Base-by-base conservation (phyloP, 1,140 invertebrate genomes). In the Colletes gigas region DNA sequence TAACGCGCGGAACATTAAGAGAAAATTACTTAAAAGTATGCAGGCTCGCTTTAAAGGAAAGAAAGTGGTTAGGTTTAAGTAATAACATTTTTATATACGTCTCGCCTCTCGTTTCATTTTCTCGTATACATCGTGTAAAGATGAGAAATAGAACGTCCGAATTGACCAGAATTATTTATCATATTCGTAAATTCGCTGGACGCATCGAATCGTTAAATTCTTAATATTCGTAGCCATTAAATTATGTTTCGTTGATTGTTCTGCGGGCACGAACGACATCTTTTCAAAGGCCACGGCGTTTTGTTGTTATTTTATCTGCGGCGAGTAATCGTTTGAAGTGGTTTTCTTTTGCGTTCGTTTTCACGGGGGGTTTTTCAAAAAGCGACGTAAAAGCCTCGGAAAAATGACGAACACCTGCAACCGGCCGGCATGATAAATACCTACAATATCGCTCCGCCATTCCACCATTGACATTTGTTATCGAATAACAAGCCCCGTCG, bases 381-480 rank as follows among this genome's bases (percentile, higher is more conserved):
- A 80, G 21, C 50, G 47, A 54, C 60, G 52, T 0, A 15, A 75
- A 81, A 54, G 66, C 12, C n/a, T 21, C 14, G 50, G 17, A 78
- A 82, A 84, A 78, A 82, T 78, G 78, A 71, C 69, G 41, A 76
- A 76, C 84, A 82, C 74, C 83, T 78, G 83, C 83, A 78, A 19
- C 69, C 67, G 19, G 55, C 15, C 67, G 73, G 52, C 59, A 62
- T 74, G 83, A 85, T 85, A 82, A 86, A 86, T 82, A 76, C 65
- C 50, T 60, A 21, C 21, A 80, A 67, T 60, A 83, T 59, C 54
- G 59, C 19, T 57, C 57, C 55, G 44, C 39, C 47, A 52, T 70
- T 69, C 70, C 67, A 84, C 77, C 60, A 39, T 82, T 86, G 85
- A 86, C 77, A 86, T 87, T 85, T 80, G 83, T 86, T 86, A 86